Conservation (phyloP, 2,888 invertebrate species). For the Dicyrtoma fusca region DNA sequence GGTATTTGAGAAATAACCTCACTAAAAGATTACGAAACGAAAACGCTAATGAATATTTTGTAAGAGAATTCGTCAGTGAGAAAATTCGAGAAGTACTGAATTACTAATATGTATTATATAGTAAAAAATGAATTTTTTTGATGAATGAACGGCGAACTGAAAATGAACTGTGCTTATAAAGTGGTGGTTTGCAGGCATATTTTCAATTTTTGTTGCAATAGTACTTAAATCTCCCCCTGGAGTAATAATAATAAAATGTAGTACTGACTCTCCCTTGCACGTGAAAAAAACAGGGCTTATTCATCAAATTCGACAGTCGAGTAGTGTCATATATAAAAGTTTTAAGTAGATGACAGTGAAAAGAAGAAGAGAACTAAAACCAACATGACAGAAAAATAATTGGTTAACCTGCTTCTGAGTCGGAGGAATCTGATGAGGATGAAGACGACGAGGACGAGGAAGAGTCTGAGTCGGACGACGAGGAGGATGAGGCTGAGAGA, state of each 20-base stretch:
- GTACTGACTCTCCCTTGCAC: too few species aligned
- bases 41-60: not conserved
- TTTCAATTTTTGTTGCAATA: not conserved
- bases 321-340: too few species aligned
- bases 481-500: conserved; percentile 56
- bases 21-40: not conserved
- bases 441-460: conserved; percentile 56
- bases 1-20: not conserved
- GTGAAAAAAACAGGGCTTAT: too few species aligned
- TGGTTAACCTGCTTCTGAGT: conserved; percentile 58
- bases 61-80: not conserved
- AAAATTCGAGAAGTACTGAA: not conserved
- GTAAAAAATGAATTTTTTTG: not conserved
- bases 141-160: conserved; percentile 16
- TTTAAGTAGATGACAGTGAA: conserved; percentile 34
- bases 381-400: conserved; percentile 59
- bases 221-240: too few species aligned
- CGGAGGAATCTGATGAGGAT: conserved; percentile 56
- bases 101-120: too few species aligned
- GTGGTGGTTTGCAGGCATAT: not conserved
- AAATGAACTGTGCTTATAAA: conserved; percentile 9
- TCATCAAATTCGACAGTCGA: too few species aligned
- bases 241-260: too few species aligned
- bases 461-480: conserved; percentile 55
- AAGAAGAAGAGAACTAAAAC: conserved; percentile 33